Evolutionary conservation across 2,113 vertebrate genomes (phyloP).

Genomic region (Pangasianodon hypophthalmus): DNA sequence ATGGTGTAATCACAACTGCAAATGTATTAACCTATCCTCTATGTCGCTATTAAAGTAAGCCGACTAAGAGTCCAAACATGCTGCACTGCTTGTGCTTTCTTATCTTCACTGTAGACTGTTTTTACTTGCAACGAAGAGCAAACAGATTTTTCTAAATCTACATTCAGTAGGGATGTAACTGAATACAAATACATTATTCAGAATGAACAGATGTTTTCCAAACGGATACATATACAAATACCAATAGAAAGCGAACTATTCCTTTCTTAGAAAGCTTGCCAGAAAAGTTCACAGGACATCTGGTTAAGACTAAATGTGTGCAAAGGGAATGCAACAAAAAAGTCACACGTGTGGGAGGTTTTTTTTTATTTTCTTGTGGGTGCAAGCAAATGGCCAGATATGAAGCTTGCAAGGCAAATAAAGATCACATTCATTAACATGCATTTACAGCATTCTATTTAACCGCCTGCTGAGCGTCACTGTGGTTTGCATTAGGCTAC

Average conservation of each 20-base stretch:
- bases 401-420: not conserved
- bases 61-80: not conserved
- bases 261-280: too few relatives aligned
- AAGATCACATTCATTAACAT: conserved; percentile 2
- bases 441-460: not conserved
- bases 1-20: conserved; percentile 25
- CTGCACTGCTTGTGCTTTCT: not conserved
- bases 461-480: not conserved
- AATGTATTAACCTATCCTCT: not conserved
- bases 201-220: not conserved
- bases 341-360: not conserved
- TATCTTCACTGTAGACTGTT: not conserved
- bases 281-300: not conserved
- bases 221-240: not conserved
- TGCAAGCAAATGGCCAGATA: not conserved
- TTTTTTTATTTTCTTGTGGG: not conserved
- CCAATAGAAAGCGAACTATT: not conserved
- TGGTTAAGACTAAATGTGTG: conserved; percentile 3
- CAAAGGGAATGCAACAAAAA: not conserved
- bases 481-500: not conserved
- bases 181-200: not conserved
- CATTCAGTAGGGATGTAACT: not conserved
- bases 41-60: not conserved
- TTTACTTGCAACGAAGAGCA: not conserved
- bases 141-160: not conserved